These are phyloP conservation scores for Thalassarche chlororhynchos DNA, from an alignment of 2,113 vertebrate species.

Conservation along the genomic window DNA sequence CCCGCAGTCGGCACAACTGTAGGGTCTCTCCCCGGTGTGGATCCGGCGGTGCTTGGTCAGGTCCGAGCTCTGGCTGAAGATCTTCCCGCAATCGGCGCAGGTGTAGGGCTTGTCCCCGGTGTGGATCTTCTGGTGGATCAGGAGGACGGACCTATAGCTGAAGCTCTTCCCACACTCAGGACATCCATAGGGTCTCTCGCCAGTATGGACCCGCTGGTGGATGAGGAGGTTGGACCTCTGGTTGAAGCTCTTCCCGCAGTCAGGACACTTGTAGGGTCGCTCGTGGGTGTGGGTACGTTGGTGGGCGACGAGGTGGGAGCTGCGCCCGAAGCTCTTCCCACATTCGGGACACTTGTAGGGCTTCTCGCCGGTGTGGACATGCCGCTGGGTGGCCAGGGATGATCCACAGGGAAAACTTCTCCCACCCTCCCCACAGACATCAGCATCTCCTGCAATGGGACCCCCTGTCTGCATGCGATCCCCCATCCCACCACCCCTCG, in stretches of 20 bases:
- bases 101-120: not conserved
- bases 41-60: not conserved
- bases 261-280: not conserved
- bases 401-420: not conserved
- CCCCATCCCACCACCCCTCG: not conserved
- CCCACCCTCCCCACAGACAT: not conserved
- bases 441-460: not conserved
- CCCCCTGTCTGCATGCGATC: fast-evolving
- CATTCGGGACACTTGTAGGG: not conserved
- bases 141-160: not conserved
- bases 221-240: not conserved
- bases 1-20: not conserved
- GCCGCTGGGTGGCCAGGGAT: not conserved
- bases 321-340: not conserved
- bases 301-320: not conserved
- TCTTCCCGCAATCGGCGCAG: not conserved
- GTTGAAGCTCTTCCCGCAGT: not conserved
- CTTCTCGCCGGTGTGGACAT: not conserved
- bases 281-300: not conserved
- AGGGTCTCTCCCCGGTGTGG: not conserved
- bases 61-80: not conserved
- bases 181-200: not conserved
- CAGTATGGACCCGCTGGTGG: not conserved
- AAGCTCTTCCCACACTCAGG: not conserved
- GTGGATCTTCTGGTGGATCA: conserved; percentile 5